Conservation (phyloP, 2,113 vertebrate genomes). For the Cephalopterus ornatus region DNA sequence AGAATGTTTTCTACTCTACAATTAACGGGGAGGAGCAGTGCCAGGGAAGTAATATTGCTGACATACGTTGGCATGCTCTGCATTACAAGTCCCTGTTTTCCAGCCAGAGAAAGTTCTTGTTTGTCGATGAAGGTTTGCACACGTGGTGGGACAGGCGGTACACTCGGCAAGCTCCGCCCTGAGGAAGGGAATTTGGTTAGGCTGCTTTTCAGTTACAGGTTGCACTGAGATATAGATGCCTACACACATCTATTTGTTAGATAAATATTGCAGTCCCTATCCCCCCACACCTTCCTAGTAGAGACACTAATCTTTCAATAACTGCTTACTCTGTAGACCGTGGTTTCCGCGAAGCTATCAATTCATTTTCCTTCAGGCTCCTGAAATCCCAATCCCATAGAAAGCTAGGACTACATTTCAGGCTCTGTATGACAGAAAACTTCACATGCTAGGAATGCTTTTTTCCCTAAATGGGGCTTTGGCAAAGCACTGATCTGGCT, state of each 20-base stretch:
- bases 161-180: neutral
- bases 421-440: neutral
- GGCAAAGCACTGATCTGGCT: neutral
- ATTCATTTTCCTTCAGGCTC: neutral
- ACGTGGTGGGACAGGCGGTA: neutral
- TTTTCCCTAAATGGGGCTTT: neutral
- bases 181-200: neutral
- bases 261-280: neutral
- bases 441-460: neutral
- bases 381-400: neutral
- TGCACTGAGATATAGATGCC: neutral
- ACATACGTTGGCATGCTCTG: slow-evolving; percentile 13
- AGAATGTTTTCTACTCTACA: slow-evolving; percentile 45
- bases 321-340: neutral
- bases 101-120: slow-evolving; percentile 36
- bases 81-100: slow-evolving; percentile 9
- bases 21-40: slow-evolving; percentile 44
- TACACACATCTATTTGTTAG: neutral
- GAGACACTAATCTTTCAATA: neutral
- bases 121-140: neutral
- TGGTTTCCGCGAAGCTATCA: neutral
- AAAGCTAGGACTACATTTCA: neutral
- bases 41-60: slow-evolving; percentile 32
- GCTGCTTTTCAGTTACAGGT: neutral
- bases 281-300: neutral